phyloP scores from a whole-genome alignment of 2,888 invertebrate genomes.

The Anticlea derivata region DNA sequence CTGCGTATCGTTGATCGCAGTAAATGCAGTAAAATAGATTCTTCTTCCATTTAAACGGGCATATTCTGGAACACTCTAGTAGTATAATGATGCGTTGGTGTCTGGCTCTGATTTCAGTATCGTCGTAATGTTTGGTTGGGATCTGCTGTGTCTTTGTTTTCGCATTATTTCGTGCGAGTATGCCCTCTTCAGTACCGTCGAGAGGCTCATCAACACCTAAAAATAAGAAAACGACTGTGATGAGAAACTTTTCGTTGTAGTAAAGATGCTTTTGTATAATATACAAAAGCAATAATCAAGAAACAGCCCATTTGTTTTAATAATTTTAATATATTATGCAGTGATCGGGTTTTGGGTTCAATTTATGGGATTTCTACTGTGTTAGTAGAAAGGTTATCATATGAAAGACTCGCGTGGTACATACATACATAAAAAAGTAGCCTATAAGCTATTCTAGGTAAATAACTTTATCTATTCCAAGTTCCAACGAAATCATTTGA shows the following conservation, averaged over 20 bases:
- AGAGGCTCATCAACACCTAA: constrained; percentile 62
- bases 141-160: constrained; percentile 16
- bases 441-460: too few relatives aligned
- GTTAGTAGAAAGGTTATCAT: too few relatives aligned
- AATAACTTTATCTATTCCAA: too few relatives aligned
- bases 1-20: constrained; percentile 61
- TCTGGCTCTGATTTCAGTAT: constrained; percentile 56
- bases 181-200: constrained; percentile 28
- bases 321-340: too few relatives aligned
- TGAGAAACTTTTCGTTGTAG: constrained; percentile 42
- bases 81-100: constrained; percentile 55
- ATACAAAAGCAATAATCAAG: too few relatives aligned
- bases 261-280: neutral
- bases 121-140: constrained; percentile 35
- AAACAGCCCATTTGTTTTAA: too few relatives aligned
- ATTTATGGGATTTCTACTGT: too few relatives aligned
- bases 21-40: constrained; percentile 69
- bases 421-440: too few relatives aligned
- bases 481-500: too few relatives aligned
- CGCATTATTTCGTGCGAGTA: constrained; percentile 15
- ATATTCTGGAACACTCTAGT: constrained; percentile 63
- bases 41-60: constrained; percentile 72
- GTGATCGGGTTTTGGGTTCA: too few relatives aligned
- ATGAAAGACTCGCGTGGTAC: too few relatives aligned
- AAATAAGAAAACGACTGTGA: constrained; percentile 65